Percentiles rank a stretch among this genome's conserved stretches.
Conservation (phyloP, 2,888 invertebrate genomes). For the Cerastis leucographa region DNA sequence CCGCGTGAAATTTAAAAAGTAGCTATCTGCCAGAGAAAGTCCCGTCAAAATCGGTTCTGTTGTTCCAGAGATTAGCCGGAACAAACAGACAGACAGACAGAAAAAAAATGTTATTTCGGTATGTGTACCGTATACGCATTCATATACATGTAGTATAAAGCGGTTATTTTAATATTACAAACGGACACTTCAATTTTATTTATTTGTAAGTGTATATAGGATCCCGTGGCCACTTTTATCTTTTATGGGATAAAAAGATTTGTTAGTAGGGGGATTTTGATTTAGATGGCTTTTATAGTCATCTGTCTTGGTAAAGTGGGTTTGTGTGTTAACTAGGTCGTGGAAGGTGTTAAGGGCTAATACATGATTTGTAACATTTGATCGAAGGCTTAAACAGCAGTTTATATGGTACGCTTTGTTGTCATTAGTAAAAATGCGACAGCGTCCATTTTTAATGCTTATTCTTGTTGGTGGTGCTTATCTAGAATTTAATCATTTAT, state of each 20-base stretch:
- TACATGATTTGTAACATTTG: neutral
- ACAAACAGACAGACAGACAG: too few species aligned
- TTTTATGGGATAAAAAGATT: slow-evolving; percentile 48
- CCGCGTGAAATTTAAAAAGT: too few species aligned
- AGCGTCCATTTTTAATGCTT: neutral
- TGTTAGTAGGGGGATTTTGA: slow-evolving; percentile 32
- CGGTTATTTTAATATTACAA: too few species aligned
- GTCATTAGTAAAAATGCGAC: slow-evolving; percentile 15
- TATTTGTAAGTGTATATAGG: too few species aligned
- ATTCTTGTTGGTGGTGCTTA: slow-evolving; percentile 18
- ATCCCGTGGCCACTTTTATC: slow-evolving; percentile 49
- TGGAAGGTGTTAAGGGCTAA: neutral
- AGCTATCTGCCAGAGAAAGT: too few species aligned
- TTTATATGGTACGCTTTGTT: slow-evolving; percentile 45
- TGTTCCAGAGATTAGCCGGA: too few species aligned
- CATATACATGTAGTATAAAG: too few species aligned
- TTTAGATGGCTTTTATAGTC: slow-evolving; percentile 28
- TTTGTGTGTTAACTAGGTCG: slow-evolving; percentile 10
- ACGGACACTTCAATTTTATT: too few species aligned
- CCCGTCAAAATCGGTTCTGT: too few species aligned
- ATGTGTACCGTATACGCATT: too few species aligned
- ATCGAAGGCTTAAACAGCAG: slow-evolving; percentile 1
- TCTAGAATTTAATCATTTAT: neutral
- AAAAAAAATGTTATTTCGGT: too few species aligned
- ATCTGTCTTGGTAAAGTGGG: slow-evolving; percentile 8